These are phyloP conservation scores for Drosophila multiciliata DNA, from an alignment of 2,888 invertebrate genomes.

Conservation along the genomic window DNA sequence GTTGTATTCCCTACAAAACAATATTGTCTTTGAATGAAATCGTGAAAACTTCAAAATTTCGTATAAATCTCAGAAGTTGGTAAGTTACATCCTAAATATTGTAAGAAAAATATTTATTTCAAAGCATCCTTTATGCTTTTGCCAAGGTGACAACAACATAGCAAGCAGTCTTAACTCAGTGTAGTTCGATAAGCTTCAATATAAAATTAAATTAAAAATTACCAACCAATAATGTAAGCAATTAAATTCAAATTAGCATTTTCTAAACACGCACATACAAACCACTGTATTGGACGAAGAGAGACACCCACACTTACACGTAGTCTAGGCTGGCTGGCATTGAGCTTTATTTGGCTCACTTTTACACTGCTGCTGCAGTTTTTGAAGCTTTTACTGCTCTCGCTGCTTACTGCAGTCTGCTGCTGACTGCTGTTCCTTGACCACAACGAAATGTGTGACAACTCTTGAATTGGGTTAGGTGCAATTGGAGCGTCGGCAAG, in stretches of 20 bases:
- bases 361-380: slow-evolving; percentile 30
- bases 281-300: slow-evolving; percentile 18
- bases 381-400: slow-evolving; percentile 27
- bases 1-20: neutral
- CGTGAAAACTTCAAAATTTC: neutral
- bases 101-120: neutral
- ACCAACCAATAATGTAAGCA: neutral
- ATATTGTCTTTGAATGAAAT: neutral
- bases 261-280: slow-evolving; percentile 7
- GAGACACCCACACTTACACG: neutral
- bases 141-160: neutral
- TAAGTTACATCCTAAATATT: neutral
- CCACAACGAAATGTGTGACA: slow-evolving; percentile 58
- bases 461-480: slow-evolving; percentile 70
- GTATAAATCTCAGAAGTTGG: neutral
- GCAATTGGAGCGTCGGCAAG: slow-evolving; percentile 48
- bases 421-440: slow-evolving; percentile 44
- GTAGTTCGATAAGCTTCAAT: neutral
- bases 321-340: neutral
- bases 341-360: slow-evolving; percentile 45
- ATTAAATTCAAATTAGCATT: slow-evolving; percentile 26
- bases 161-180: too few relatives aligned
- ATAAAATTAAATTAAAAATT: neutral
- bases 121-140: neutral
- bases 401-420: neutral